Conservation (phyloP, 2,888 invertebrate species). For the Helicoverpa assulta region DNA sequence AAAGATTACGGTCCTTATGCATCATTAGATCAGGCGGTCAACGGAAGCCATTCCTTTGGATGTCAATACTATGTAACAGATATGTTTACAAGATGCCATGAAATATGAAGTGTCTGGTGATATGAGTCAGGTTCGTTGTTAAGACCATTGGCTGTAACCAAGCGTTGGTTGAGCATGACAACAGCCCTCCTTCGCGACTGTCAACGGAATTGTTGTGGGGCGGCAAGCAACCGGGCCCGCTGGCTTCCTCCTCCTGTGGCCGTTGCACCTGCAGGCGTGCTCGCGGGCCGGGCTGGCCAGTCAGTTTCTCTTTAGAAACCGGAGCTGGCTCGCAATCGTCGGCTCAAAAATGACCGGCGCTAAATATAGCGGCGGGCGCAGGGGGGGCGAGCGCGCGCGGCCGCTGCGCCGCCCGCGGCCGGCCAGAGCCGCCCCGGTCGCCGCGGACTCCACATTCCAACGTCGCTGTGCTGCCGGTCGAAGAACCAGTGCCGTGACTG, state of each 20-base stretch:
- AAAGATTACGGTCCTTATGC: too few species aligned
- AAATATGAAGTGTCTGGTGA: slow-evolving; percentile 10
- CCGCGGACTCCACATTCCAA: slow-evolving; percentile 93
- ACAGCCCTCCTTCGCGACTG: slow-evolving; percentile 8
- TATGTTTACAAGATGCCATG: slow-evolving; percentile 6
- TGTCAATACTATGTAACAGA: background rate
- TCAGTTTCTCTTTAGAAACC: slow-evolving; percentile 81
- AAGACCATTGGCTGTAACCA: slow-evolving; percentile 9
- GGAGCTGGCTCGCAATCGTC: slow-evolving; percentile 84
- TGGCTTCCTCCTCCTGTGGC: slow-evolving; percentile 49
- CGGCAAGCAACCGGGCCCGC: slow-evolving; percentile 35
- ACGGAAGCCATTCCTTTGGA: background rate
- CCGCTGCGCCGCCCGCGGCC: slow-evolving; percentile 69
- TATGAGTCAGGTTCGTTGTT: background rate
- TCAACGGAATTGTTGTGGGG: slow-evolving; percentile 12
- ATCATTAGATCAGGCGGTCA: background rate
- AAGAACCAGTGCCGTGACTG: slow-evolving; percentile 84
- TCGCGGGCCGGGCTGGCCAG: slow-evolving; percentile 69
- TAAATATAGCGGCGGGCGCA: slow-evolving; percentile 79
- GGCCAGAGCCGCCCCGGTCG: slow-evolving; percentile 92
- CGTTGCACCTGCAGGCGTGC: slow-evolving; percentile 62
- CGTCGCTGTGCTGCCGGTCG: slow-evolving; percentile 89
- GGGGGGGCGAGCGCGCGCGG: slow-evolving; percentile 63
- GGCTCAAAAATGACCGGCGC: slow-evolving; percentile 85
- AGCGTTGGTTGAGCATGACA: slow-evolving; percentile 16